Conservation (phyloP, 2,113 vertebrate genomes). For the Heptranchias perlo region DNA sequence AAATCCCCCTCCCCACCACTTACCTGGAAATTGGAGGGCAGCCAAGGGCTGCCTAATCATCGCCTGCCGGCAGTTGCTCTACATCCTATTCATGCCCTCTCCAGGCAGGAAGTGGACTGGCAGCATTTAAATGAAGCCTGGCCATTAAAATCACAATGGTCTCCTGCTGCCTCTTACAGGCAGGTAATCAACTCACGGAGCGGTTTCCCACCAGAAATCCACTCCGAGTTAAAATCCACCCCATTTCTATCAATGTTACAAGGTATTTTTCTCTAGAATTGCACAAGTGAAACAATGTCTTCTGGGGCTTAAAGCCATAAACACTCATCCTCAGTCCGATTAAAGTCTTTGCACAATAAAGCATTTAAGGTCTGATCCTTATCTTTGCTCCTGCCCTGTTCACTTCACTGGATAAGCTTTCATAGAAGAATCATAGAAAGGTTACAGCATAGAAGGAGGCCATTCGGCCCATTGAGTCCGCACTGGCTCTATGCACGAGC, state of each 20-base stretch:
- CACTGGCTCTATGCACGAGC: no score
- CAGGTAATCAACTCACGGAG: not conserved
- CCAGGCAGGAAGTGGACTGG: not conserved
- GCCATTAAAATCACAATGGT: not conserved
- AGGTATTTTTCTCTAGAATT: not conserved
- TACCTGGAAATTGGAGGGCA: not conserved
- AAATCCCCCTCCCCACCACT: not conserved
- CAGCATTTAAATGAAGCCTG: not conserved
- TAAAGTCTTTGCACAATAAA: not conserved
- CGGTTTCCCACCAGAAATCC: not conserved
- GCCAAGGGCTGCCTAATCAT: not conserved
- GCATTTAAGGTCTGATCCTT: not conserved
- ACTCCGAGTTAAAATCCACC: not conserved
- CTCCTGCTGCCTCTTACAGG: not conserved
- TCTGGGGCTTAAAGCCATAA: not conserved
- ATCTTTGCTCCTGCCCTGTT: not conserved
- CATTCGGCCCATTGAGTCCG: no score
- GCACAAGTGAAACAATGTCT: not conserved
- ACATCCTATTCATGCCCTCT: not conserved
- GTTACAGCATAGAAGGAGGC: no score
- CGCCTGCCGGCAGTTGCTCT: not conserved
- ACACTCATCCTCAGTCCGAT: not conserved
- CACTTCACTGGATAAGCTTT: not conserved
- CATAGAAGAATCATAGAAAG: no score
- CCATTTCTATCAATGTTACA: not conserved